Evolutionary conservation across 2,113 vertebrate species (phyloP).

Genomic region (Nothocercus julius): DNA sequence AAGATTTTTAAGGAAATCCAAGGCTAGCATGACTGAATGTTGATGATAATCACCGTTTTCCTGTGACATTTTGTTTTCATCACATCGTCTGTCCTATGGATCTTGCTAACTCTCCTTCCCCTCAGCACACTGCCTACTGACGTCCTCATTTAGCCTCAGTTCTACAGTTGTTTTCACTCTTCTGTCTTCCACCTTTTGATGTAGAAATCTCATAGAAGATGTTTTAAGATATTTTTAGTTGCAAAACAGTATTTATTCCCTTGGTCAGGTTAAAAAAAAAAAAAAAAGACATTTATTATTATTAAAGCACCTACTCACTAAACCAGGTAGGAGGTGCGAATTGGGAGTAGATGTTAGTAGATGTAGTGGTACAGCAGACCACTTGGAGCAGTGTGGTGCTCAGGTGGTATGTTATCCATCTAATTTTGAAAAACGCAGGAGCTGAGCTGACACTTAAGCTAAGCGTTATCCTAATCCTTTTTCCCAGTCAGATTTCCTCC

Average conservation of each 20-base stretch:
- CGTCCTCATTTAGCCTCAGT: background rate
- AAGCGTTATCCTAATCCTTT: background rate
- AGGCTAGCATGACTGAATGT: background rate
- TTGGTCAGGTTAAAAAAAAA: no score
- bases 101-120: background rate
- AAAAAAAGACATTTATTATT: background rate
- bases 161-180: background rate
- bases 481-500: background rate
- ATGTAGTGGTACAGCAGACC: background rate
- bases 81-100: background rate
- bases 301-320: background rate
- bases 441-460: background rate
- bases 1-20: background rate
- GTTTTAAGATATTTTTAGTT: background rate
- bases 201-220: background rate
- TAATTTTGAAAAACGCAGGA: no score
- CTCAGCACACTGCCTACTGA: background rate
- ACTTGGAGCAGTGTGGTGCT: background rate
- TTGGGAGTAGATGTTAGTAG: accelerated
- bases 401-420: accelerated
- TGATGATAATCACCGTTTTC: background rate
- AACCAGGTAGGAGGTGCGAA: background rate
- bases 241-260: no score
- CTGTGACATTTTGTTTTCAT: background rate
- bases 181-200: background rate